Evolutionary conservation across 2,888 invertebrate species (phyloP).

Genomic region (Norana najaformis): DNA sequence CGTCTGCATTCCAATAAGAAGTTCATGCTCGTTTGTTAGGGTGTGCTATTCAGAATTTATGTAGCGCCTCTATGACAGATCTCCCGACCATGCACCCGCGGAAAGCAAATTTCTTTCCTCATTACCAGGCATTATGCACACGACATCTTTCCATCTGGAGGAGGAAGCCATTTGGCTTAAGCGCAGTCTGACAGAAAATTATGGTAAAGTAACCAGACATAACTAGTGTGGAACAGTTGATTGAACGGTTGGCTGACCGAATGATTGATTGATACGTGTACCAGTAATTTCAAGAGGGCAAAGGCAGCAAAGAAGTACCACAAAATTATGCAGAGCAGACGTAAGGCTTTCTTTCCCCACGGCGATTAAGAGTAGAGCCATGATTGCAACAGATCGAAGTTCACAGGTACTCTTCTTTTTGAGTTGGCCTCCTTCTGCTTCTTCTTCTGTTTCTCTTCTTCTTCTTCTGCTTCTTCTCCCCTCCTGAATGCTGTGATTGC

Average conservation of each 20-base stretch:
- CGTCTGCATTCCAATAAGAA: background rate
- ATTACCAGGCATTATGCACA: background rate
- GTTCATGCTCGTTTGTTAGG: background rate
- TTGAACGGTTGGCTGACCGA: background rate
- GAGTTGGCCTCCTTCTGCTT: slow-evolving; percentile 27
- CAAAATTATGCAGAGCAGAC: no score
- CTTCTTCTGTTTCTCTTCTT: slow-evolving; percentile 16
- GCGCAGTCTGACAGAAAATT: background rate
- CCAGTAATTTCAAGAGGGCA: background rate
- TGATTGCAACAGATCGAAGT: no score
- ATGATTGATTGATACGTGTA: background rate
- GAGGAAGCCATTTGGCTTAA: background rate
- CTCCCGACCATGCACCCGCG: background rate
- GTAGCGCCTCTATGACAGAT: background rate
- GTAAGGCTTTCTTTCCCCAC: no score
- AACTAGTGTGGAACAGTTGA: background rate
- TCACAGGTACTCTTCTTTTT: no score
- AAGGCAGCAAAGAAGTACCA: no score
- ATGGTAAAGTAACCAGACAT: background rate
- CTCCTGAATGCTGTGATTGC: no score
- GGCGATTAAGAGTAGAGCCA: no score
- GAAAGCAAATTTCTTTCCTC: background rate
- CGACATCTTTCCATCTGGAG: background rate
- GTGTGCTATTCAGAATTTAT: no score
- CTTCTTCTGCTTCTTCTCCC: slow-evolving; percentile 26